Conservation (phyloP, 23 tunicate genomes). For the Oikopleura albicans region DNA sequence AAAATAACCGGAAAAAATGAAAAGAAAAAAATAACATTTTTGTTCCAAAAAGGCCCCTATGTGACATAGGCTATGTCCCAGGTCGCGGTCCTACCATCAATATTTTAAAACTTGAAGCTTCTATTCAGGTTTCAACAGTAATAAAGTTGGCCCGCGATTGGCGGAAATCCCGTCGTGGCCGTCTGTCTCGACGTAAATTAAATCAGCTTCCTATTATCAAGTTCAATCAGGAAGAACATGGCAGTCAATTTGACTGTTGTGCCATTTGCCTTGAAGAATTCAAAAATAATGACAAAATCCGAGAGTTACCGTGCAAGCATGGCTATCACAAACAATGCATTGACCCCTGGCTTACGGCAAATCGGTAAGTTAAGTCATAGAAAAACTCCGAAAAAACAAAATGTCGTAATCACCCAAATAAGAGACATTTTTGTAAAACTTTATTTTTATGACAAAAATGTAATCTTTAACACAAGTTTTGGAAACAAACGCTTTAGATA, state of each 20-base stretch:
- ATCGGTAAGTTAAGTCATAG: constrained; percentile 16
- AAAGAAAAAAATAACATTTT: too few species aligned
- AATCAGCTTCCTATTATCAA: constrained; percentile 1
- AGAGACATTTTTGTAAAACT: too few species aligned
- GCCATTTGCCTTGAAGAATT: constrained; percentile 50
- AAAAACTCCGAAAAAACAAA: too few species aligned
- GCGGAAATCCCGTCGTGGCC: not conserved
- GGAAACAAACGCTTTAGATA: too few species aligned
- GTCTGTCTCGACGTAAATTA: not conserved
- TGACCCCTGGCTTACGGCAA: constrained; percentile 60
- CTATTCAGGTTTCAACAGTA: not conserved
- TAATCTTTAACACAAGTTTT: too few species aligned
- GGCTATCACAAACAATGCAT: constrained; percentile 50
- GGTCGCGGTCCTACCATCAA: too few species aligned
- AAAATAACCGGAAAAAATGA: too few species aligned
- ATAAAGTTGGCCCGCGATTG: constrained; percentile 9
- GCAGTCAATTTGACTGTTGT: constrained; percentile 19
- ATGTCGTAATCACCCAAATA: too few species aligned
- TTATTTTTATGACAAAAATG: too few species aligned
- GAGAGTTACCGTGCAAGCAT: constrained; percentile 64
- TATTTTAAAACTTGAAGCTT: too few species aligned
- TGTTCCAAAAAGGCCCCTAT: too few species aligned
- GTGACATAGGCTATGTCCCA: too few species aligned
- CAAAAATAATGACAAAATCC: constrained; percentile 26
- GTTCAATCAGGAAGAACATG: not conserved